phyloP scores from a whole-genome alignment of 2,797 vertebrate genomes.

The Rhynchotus rufescens region DNA sequence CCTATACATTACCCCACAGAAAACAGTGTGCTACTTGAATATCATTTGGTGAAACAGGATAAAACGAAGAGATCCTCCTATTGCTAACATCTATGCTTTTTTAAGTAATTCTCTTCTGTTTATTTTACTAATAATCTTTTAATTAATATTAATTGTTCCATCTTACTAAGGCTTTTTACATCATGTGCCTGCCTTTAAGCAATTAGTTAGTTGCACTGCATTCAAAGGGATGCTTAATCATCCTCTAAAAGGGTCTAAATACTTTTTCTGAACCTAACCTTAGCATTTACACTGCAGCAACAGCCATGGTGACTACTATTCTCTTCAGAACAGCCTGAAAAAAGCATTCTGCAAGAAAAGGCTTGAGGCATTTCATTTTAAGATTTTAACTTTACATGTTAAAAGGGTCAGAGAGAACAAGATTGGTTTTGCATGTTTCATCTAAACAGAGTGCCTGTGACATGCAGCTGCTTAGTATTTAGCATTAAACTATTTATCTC shows the following conservation, averaged over 20 bases:
- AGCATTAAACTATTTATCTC: neutral
- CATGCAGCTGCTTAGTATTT: neutral
- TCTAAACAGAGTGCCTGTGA: neutral
- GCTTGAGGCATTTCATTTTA: neutral
- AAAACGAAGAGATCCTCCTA: accelerated
- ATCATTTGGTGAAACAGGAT: neutral
- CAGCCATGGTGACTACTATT: neutral
- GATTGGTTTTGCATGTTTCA: neutral
- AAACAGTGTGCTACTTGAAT: neutral
- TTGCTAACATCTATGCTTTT: neutral
- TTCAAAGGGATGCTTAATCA: neutral
- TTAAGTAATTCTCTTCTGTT: neutral
- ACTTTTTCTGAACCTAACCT: neutral
- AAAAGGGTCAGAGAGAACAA: neutral
- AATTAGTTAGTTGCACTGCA: neutral
- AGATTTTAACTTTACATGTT: neutral
- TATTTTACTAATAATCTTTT: neutral
- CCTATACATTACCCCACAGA: neutral
- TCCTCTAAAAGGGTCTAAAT: neutral
- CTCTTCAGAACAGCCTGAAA: neutral
- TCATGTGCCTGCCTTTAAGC: neutral
- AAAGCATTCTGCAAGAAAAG: neutral
- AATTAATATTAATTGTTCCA: neutral
- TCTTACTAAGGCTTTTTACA: neutral
- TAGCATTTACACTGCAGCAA: neutral